Evolutionary conservation across 2,797 vertebrate genomes (phyloP), one percentile per base, ranked within the genome.

Genomic region (Tauraco hartlaubi): DNA sequence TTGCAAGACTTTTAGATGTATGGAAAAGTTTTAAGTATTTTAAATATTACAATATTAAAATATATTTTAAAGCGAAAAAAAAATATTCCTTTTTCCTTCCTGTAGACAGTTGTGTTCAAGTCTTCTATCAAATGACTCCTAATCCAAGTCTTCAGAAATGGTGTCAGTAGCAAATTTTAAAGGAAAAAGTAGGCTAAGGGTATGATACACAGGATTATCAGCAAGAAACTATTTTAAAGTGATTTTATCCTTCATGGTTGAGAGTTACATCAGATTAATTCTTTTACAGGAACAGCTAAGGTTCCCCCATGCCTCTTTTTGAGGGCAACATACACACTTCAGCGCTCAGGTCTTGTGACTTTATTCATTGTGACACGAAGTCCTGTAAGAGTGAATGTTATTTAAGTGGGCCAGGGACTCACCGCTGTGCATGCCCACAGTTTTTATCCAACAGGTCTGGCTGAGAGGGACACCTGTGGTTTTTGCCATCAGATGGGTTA

Each of bases 351-450:
- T 37, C 41, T 61, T 75, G 8, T 43, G 29, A 49, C 20, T 51
- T 64, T 14, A 59, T 51, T 51, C 17, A 15, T 9, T 39, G 28
- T 35, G 26, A 48, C 26, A 31, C 20, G 23, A 82, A 41, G 19
- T 20, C 11, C 12, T 43, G 9, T 3, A 19, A 41, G 19, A 23
- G 8, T 3, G 4, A 73, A 15, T 12, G 23, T 52, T 41, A 41
- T 8, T 20, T 75, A 35, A 29, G 28, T 31, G 22, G 44, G 31
- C 23, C 35, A 67, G 35, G 21, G 26, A 29, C 33, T 44, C 39
- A 4, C n/a, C 79, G 31, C 11, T 4, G 0, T 51, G 17, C 59
- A 9, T 48, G 26, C 16, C 23, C 37, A 73, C 9, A 1, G 0
- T 5, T 75, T 85, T 58, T 23, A 61, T 23, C 31, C 20, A 51